Evolutionary conservation across 2,888 invertebrate species (phyloP).

Genomic region (Hylaea fasciaria): DNA sequence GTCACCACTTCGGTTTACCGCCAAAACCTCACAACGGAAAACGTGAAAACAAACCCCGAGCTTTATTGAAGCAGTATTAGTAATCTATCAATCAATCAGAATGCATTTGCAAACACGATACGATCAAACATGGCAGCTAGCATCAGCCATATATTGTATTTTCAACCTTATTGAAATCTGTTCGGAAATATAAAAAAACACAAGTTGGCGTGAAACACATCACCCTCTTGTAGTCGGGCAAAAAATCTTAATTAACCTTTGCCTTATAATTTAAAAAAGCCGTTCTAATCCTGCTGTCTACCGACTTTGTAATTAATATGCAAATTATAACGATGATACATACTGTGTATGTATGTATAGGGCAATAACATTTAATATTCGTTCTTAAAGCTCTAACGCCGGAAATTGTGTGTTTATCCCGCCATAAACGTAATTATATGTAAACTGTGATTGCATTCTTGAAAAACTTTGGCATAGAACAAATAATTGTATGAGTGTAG

Average conservation of each 20-base stretch:
- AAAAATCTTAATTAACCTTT: conserved; percentile 1
- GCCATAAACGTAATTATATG: conserved; percentile 19
- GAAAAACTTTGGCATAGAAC: conserved; percentile 3
- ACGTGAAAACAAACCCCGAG: no score
- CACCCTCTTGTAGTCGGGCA: neutral
- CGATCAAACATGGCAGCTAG: no score
- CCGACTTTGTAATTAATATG: conserved; percentile 29
- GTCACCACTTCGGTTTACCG: no score
- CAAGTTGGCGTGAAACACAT: neutral
- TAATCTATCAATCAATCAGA: no score
- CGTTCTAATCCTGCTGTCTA: conserved; percentile 8
- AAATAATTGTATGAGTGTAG: conserved; percentile 1
- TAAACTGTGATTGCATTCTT: conserved; percentile 13
- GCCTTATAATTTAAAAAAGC: conserved; percentile 4
- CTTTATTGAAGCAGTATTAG: no score
- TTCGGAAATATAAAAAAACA: neutral
- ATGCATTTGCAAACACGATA: no score
- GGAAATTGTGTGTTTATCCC: conserved; percentile 17
- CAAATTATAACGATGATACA: conserved; percentile 13
- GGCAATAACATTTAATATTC: conserved; percentile 8
- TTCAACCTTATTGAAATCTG: no score
- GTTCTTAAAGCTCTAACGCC: conserved; percentile 9
- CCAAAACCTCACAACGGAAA: no score
- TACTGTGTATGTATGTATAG: neutral
- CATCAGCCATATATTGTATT: no score